Percentiles rank a stretch among this genome's conserved stretches.
Conservation (phyloP, 2,797 vertebrate genomes). For the Rhinella marina region DNA sequence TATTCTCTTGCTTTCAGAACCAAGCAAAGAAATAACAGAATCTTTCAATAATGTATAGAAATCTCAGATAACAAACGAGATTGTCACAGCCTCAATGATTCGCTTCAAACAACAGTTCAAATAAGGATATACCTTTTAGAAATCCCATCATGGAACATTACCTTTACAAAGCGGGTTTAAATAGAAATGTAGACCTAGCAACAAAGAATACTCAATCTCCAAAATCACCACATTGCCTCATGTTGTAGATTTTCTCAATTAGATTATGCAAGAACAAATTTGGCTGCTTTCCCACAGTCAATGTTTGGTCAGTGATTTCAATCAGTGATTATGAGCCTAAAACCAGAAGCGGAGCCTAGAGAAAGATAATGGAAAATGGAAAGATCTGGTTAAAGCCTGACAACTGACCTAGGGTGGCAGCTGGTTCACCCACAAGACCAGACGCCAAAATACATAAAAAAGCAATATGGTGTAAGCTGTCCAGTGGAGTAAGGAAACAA, state of each 20-base stretch:
- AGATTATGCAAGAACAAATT: neutral
- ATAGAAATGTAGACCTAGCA: neutral
- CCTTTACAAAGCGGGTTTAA: conserved; percentile 8
- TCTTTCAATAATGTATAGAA: neutral
- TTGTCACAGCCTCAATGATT: neutral
- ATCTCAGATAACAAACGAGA: neutral
- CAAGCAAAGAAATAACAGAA: neutral
- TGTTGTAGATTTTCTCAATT: neutral
- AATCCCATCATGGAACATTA: neutral
- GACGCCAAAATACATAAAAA: no score
- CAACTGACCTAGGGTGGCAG: no score
- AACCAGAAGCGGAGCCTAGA: no score
- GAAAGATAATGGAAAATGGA: no score
- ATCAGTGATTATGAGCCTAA: no score
- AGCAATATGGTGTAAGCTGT: no score
- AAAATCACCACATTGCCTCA: neutral
- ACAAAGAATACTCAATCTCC: neutral
- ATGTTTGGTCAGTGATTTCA: no score
- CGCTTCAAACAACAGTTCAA: neutral
- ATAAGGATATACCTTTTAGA: neutral
- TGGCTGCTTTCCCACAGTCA: no score
- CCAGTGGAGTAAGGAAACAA: no score
- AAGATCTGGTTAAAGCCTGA: no score
- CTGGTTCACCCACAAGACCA: no score
- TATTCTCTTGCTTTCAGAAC: neutral